These are phyloP conservation scores for Pipistrellus nathusii DNA, from an alignment of 2,797 vertebrate genomes.

Conservation along the genomic window DNA sequence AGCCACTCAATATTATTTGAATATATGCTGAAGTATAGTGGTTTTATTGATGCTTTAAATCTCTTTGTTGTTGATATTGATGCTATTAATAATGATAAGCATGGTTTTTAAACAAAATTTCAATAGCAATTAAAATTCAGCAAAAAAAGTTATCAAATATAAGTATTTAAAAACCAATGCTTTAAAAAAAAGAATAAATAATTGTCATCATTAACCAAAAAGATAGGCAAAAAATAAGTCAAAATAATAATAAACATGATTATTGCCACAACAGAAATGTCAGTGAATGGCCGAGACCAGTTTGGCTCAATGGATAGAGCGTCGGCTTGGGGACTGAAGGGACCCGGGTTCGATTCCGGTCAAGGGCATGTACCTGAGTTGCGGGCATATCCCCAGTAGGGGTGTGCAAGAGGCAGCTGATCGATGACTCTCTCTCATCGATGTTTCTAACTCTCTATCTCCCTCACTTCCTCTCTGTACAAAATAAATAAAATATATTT, in stretches of 20 bases:
- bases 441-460: no score
- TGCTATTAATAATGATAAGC: constrained; percentile 31
- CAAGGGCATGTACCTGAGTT: no score
- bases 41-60: background rate
- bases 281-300: no score
- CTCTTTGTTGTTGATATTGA: background rate
- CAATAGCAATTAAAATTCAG: constrained; percentile 25
- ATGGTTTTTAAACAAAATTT: background rate
- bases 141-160: background rate
- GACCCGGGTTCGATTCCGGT: no score
- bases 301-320: no score
- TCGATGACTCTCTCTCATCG: no score
- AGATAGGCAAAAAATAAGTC: background rate
- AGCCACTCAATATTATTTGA: background rate
- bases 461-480: no score
- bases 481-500: no score
- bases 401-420: no score
- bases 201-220: constrained; percentile 9
- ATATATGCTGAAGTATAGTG: background rate
- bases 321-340: no score
- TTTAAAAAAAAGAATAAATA: background rate
- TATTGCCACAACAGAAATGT: constrained; percentile 37
- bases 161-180: constrained; percentile 44
- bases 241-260: constrained; percentile 33
- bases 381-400: no score